Conservation (phyloP, 2,797 vertebrate species). For the Picus viridis region DNA sequence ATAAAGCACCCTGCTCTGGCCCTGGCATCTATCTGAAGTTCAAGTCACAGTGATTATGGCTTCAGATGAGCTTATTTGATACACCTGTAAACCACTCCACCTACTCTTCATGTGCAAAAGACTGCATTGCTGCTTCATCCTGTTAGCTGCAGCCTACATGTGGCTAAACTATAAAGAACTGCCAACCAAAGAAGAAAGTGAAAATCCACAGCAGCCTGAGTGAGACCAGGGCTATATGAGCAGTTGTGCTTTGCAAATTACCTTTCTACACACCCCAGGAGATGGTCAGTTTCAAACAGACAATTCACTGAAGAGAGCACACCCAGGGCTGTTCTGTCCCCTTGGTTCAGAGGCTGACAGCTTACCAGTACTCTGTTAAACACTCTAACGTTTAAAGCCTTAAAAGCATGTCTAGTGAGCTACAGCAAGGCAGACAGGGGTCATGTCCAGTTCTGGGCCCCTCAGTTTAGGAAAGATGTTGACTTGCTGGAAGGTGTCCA, state of each 20-base stretch:
- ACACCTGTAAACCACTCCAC: neutral
- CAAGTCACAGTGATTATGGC: neutral
- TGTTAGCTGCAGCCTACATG: accelerated
- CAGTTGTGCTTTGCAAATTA: neutral
- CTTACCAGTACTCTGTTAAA: neutral
- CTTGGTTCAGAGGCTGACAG: neutral
- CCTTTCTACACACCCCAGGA: neutral
- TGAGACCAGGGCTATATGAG: neutral
- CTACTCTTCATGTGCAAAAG: neutral
- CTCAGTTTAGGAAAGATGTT: no score
- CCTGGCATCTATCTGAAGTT: neutral
- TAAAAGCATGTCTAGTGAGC: neutral
- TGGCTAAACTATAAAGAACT: neutral
- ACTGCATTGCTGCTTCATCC: neutral
- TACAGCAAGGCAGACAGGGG: neutral
- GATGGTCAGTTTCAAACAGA: neutral
- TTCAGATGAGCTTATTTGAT: neutral
- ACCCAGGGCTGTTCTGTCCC: neutral
- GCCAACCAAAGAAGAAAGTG: neutral
- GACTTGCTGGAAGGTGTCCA: no score
- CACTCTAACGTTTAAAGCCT: neutral
- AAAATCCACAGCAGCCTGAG: neutral
- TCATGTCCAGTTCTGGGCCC: no score
- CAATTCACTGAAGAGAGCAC: neutral
- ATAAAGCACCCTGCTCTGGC: neutral